Base-by-base conservation (phyloP, 1,140 invertebrate genomes). In the Drosophila neocordata region DNA sequence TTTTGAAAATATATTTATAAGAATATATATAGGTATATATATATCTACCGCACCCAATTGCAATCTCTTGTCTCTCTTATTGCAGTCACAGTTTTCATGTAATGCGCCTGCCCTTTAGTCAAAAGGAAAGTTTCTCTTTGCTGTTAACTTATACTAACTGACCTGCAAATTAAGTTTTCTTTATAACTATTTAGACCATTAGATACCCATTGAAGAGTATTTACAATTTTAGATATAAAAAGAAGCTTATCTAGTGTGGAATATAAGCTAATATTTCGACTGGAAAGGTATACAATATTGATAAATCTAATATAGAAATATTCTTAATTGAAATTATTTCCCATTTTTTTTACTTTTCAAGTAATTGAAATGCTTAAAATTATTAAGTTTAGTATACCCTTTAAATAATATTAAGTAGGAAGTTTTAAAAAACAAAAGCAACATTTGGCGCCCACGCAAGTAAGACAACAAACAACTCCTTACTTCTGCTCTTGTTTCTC, bases 1-100 rank as follows among this genome's bases (percentile, higher is more conserved):
- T 82, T 83, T 68, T 79, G 81, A 61, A 72, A 77, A 82, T 75
- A 75, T 79, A 88, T 85, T 88, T 85, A 85, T 85, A 83, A 88
- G 82, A 82, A 87, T 88, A 75, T 13, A 6, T 15, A 6, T 15
- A 44, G 67, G 59, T 88, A 75, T 13, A 6, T 15, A 44, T 13
- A 6, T 15, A 44, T 69, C 56, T 78, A 75, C 82, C 81, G 74
- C 81, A 80, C 81, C 81, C 81, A 85, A 63, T 74, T 71, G 65
- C 57, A 38, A 59, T 62, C 53, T 2, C 7, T 62, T 8, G 55
- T 52, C 4, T 8, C 44, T 52, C 4, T 5, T 62, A 48, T 55
- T 31, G 6, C 35, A 74, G 52, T 59, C 35, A n/a, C 56, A 59
- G n/a, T 37, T 58, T 52, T 20, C 57, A 51, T 72, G 77, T 64